Evolutionary conservation across 1,140 invertebrate genomes (phyloP), one percentile per base, ranked within the genome.

Genomic region (Ectropis grisescens): DNA sequence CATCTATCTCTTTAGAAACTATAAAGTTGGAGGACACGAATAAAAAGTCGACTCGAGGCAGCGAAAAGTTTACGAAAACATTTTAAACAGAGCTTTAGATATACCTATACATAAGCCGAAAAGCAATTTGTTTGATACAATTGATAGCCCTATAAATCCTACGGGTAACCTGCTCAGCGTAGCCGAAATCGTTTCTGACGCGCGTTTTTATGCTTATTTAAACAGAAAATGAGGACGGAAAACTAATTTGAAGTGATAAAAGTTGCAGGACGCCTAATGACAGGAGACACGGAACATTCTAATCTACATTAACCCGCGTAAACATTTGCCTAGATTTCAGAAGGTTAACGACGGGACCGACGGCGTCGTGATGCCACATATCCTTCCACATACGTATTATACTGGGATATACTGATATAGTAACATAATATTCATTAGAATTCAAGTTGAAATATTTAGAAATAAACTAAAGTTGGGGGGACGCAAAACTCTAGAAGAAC

Each of bases 231-330:
- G 29, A 33, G 37, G 38, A 26, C 25, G 13, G 26, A 42, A 29
- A 19, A 13, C 10, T 37, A 36, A 40, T 41, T 37, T 42, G 32
- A 41, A 37, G 54, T 57, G 43, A 58, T 58, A 58, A 58, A 57
- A 58, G 37, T 48, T 50, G 37, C 38, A 49, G 28, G 16, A 36
- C 42, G 16, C 33, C 36, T 58, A 49, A 58, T 47, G 46, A 58
- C 47, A 40, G 15, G n/a, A 38, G 37, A 40, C 49, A 58, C 49
- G 54, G 35, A 58, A 47, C 37, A 30, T 31, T 36, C 31, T 13
- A 41, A 44, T 55, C 25, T 49, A 38, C 24, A 32, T 41, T n/a
- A 37, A 40, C 29, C 25, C 26, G 10, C 13, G 3, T 7, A 29
- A 31, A 42, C 13, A 28, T 29, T 38, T 24, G 29, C 27, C 11